A percentile compares a stretch with the other conserved stretches of the same genome.
Evolutionary conservation across 2,888 invertebrate genomes (phyloP).

Genomic region (Teleiodes luculella): DNA sequence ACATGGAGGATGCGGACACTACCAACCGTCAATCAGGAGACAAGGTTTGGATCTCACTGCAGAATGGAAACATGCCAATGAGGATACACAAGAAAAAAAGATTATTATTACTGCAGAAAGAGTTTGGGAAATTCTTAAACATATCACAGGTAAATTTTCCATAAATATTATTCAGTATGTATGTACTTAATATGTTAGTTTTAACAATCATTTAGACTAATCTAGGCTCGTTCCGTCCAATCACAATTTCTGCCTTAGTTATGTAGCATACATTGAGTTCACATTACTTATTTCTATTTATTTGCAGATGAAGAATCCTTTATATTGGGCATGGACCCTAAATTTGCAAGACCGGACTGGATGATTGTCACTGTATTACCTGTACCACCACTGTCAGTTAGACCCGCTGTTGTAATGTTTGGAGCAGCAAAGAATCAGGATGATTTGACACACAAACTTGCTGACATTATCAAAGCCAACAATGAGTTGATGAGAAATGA

Average conservation of each 20-base stretch:
- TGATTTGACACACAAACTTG: slow-evolving; percentile 98
- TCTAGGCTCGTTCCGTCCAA: too few species aligned
- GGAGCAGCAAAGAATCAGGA: slow-evolving; percentile 99
- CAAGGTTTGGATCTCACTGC: slow-evolving; percentile 95
- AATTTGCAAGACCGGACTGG: slow-evolving; percentile 99
- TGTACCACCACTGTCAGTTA: slow-evolving; percentile 96
- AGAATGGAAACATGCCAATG: slow-evolving; percentile 99
- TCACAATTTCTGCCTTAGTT: too few species aligned
- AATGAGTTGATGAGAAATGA: slow-evolving; percentile 97
- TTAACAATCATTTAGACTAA: too few species aligned
- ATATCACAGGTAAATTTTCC: slow-evolving; percentile 84
- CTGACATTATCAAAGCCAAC: slow-evolving; percentile 99
- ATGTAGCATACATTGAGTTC: background rate
- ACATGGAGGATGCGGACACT: slow-evolving; percentile 98
- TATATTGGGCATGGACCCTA: slow-evolving; percentile 97
- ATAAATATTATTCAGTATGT: background rate
- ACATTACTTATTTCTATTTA: background rate
- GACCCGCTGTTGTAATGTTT: slow-evolving; percentile 99
- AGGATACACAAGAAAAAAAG: slow-evolving; percentile 98
- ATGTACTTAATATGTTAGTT: too few species aligned
- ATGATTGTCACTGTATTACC: slow-evolving; percentile 99
- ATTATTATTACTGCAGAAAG: slow-evolving; percentile 95
- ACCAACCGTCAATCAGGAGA: slow-evolving; percentile 95
- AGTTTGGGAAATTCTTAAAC: slow-evolving; percentile 97
- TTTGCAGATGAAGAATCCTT: slow-evolving; percentile 94